These are phyloP conservation scores for Phengaris alcon DNA, from an alignment of 2,888 invertebrate species.

Conservation along the genomic window DNA sequence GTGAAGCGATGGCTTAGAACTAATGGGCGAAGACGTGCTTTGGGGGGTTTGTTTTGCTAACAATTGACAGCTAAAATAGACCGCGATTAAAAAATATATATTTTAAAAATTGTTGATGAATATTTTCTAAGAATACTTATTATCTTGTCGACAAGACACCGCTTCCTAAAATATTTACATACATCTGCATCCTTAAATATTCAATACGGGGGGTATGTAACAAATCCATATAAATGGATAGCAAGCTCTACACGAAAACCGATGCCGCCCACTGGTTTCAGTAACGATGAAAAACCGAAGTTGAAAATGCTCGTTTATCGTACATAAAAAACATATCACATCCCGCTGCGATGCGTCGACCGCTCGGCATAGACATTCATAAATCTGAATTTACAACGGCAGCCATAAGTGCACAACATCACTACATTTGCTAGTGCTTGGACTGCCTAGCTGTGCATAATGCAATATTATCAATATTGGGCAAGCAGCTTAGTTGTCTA, in stretches of 20 bases:
- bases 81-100: not conserved
- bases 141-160: too few species aligned
- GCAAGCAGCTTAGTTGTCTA: not conserved
- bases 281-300: slow-evolving; percentile 27
- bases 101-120: not conserved
- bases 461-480: too few species aligned
- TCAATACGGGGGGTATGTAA: not conserved
- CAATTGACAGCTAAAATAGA: slow-evolving; percentile 34
- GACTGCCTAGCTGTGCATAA: not conserved
- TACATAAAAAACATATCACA: slow-evolving; percentile 27
- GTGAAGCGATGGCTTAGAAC: slow-evolving; percentile 58
- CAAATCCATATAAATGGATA: slow-evolving; percentile 9
- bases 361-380: slow-evolving; percentile 7
- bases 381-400: slow-evolving; percentile 28
- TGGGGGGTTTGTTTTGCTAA: slow-evolving; percentile 51
- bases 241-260: slow-evolving; percentile 1
- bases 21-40: slow-evolving; percentile 56
- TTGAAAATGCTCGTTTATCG: slow-evolving; percentile 28
- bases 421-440: not conserved
- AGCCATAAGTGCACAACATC: slow-evolving; percentile 11
- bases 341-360: slow-evolving; percentile 34
- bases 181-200: not conserved
- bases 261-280: slow-evolving; percentile 18
- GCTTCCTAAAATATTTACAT: too few species aligned
- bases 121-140: not conserved